phyloP scores from a whole-genome alignment of 2,888 invertebrate species.

The Polyploca ridens region DNA sequence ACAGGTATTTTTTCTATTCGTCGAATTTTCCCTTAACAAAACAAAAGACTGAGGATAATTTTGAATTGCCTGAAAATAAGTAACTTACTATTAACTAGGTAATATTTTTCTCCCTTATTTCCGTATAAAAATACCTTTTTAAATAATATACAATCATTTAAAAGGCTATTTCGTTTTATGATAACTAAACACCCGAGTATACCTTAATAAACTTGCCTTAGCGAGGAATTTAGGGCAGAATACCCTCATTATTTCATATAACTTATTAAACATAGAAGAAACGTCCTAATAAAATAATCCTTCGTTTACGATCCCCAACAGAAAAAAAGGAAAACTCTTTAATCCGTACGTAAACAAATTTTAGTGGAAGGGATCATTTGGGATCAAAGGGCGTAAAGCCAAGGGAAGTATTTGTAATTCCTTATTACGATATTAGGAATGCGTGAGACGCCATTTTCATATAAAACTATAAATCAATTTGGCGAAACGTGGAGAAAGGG shows the following conservation, averaged over 20 bases:
- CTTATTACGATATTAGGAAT: slow-evolving; percentile 54
- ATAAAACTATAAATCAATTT: slow-evolving; percentile 68
- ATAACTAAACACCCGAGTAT: neutral
- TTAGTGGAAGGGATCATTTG: slow-evolving; percentile 33
- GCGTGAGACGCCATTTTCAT: slow-evolving; percentile 62
- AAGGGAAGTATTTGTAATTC: slow-evolving; percentile 42
- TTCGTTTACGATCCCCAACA: slow-evolving; percentile 39
- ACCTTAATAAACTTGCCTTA: slow-evolving; percentile 6
- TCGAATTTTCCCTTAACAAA: too few species aligned
- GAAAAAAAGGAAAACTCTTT: slow-evolving; percentile 56
- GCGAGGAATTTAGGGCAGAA: neutral
- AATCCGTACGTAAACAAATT: slow-evolving; percentile 71
- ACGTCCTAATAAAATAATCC: slow-evolving; percentile 20
- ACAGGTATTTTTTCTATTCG: too few species aligned
- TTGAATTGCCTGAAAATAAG: neutral
- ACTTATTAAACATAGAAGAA: slow-evolving; percentile 46
- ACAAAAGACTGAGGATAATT: too few species aligned
- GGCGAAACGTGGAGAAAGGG: slow-evolving; percentile 33
- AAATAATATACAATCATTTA: neutral
- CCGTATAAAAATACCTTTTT: neutral
- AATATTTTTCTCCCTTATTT: neutral
- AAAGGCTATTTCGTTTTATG: neutral
- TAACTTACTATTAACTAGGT: too few species aligned
- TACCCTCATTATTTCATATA: slow-evolving; percentile 24
- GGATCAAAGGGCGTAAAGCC: slow-evolving; percentile 52